A percentile compares a stretch with the other conserved stretches of the same genome.
These are phyloP conservation scores for Wiebesia pumilae DNA, from an alignment of 1,140 invertebrate genomes.

Conservation along the genomic window DNA sequence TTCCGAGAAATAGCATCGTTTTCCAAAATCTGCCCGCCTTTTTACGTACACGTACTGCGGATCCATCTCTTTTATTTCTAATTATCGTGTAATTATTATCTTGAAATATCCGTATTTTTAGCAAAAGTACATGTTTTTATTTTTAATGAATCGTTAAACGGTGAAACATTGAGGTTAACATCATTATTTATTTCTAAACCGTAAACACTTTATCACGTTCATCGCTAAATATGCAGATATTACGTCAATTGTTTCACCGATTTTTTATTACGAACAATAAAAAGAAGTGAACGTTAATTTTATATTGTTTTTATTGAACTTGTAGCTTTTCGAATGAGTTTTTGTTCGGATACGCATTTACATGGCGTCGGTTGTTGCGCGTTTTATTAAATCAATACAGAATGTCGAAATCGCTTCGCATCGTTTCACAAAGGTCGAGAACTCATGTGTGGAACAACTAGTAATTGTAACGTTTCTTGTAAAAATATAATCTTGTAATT, in stretches of 20 bases:
- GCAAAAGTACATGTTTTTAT: background rate
- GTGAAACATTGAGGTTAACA: slow-evolving; percentile 21
- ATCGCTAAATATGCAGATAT: slow-evolving; percentile 26
- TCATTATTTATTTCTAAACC: background rate
- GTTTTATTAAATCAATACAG: slow-evolving; percentile 42
- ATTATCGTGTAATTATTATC: too few relatives aligned
- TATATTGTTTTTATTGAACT: background rate
- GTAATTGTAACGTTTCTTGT: background rate
- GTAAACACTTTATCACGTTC: slow-evolving; percentile 31
- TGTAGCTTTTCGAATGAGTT: background rate
- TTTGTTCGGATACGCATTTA: background rate
- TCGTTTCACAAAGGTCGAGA: background rate
- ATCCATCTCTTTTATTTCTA: too few relatives aligned
- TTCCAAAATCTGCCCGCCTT: slow-evolving; percentile 82
- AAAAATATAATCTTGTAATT: background rate
- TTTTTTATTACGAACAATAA: background rate
- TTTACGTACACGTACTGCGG: slow-evolving; percentile 80
- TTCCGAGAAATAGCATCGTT: slow-evolving; percentile 83
- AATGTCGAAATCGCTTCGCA: background rate
- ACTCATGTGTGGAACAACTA: background rate
- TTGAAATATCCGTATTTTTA: background rate
- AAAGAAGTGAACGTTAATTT: background rate
- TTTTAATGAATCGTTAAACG: background rate
- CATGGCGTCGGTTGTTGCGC: background rate
- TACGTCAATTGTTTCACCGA: background rate